A percentile compares a stretch with the other conserved stretches of the same genome.
Conservation (phyloP, 2,113 vertebrate genomes). For the Ahaetulla prasina region DNA sequence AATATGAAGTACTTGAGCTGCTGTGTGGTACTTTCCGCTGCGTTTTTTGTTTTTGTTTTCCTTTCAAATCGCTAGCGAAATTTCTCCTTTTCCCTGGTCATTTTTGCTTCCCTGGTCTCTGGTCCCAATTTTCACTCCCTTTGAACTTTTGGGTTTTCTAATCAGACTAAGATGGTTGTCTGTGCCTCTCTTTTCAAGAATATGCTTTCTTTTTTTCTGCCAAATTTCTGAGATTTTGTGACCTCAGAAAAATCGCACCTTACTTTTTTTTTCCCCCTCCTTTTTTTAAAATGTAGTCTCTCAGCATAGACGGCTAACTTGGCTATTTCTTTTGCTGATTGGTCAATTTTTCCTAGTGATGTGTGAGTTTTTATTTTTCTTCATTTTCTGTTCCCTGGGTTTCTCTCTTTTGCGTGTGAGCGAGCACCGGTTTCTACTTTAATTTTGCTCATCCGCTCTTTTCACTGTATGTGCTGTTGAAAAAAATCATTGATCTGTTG, state of each 20-base stretch:
- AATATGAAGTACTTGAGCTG: not conserved
- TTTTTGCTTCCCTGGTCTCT: not conserved
- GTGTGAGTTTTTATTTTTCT: not conserved
- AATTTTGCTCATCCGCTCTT: conserved; percentile 16
- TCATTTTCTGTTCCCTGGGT: not conserved
- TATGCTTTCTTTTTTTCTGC: not conserved
- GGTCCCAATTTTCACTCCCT: accelerated
- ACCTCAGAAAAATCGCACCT: not conserved
- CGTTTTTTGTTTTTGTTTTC: not conserved
- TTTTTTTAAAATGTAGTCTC: not conserved
- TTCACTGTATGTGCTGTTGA: not conserved
- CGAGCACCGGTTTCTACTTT: not conserved
- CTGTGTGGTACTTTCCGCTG: conserved; percentile 14
- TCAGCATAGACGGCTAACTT: not conserved
- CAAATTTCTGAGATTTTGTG: not conserved
- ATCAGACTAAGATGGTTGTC: not conserved
- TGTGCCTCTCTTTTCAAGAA: not conserved
- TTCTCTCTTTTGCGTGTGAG: not conserved
- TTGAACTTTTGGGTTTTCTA: not conserved
- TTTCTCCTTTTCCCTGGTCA: conserved; percentile 4
- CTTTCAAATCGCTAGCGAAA: not conserved
- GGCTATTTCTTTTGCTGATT: not conserved
- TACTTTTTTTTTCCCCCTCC: not conserved
- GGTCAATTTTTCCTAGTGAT: not conserved
- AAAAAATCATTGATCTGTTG: not conserved